Percentiles rank a stretch among this genome's conserved stretches.
phyloP scores from a whole-genome alignment of 2,113 vertebrate genomes.

The Peromyscus polionotus region DNA sequence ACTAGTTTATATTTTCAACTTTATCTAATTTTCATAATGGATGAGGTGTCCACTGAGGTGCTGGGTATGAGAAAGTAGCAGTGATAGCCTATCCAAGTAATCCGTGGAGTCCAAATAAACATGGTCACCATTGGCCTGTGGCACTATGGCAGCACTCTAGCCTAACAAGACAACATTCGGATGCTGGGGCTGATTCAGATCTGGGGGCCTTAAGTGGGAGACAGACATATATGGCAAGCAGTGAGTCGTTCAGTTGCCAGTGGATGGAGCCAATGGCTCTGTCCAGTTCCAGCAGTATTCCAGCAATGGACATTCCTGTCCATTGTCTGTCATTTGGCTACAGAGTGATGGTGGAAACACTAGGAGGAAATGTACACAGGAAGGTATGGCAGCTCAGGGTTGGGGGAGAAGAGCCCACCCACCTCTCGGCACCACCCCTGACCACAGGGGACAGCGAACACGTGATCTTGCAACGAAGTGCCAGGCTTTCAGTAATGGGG shows the following conservation, averaged over 20 bases:
- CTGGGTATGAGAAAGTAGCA: neutral
- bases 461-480: conserved; percentile 9
- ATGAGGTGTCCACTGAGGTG: neutral
- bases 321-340: conserved; percentile 67
- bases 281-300: conserved; percentile 72
- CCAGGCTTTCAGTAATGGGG: conserved; percentile 22
- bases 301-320: conserved; percentile 64
- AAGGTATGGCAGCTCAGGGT: neutral
- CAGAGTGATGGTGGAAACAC: conserved; percentile 65
- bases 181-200: conserved; percentile 66
- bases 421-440: neutral
- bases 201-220: conserved; percentile 68
- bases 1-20: neutral
- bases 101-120: conserved; percentile 61
- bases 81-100: conserved; percentile 2
- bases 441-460: conserved; percentile 59
- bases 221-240: conserved; percentile 71
- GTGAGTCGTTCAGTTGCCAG: neutral
- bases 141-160: conserved; percentile 66
- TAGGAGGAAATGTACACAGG: conserved; percentile 54
- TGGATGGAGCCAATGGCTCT: conserved; percentile 68
- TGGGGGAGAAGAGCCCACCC: neutral
- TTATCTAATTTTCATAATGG: conserved; percentile 1
- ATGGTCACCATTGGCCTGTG: conserved; percentile 47
- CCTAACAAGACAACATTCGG: conserved; percentile 67